Evolutionary conservation across 2,797 vertebrate genomes (phyloP).

Genomic region (Mormyrus proboscirostris): DNA sequence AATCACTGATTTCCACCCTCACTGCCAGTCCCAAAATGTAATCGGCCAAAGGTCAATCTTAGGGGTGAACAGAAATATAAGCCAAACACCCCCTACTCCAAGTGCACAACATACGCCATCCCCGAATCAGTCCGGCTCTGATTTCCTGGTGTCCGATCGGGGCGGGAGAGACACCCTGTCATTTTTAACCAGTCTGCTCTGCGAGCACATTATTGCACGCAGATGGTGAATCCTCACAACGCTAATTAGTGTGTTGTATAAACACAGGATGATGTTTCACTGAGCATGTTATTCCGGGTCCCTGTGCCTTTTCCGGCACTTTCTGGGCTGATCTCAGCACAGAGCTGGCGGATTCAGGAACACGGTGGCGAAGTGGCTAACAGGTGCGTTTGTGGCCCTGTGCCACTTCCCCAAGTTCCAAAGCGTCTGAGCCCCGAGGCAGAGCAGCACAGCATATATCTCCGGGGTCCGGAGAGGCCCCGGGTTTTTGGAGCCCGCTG

Average conservation of each 20-base stretch:
- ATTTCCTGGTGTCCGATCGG: slow-evolving; percentile 48
- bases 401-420: neutral
- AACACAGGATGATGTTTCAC: slow-evolving; percentile 24
- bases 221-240: slow-evolving; percentile 30
- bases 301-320: neutral
- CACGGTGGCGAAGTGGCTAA: neutral
- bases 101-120: neutral
- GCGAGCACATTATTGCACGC: slow-evolving; percentile 31
- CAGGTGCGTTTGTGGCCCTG: neutral
- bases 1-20: neutral
- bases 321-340: neutral
- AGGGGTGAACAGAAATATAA: neutral
- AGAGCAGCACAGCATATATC: neutral
- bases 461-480: neutral
- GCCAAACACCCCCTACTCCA: neutral
- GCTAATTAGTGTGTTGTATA: slow-evolving; percentile 24
- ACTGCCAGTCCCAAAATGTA: neutral
- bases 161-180: neutral
- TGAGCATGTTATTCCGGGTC: slow-evolving; percentile 5
- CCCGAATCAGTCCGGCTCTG: slow-evolving; percentile 6
- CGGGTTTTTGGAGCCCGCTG: neutral
- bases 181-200: slow-evolving; percentile 41
- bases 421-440: neutral
- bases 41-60: neutral
- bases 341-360: neutral